phyloP scores from a whole-genome alignment of 2,113 vertebrate genomes.

The Ameiurus melas region DNA sequence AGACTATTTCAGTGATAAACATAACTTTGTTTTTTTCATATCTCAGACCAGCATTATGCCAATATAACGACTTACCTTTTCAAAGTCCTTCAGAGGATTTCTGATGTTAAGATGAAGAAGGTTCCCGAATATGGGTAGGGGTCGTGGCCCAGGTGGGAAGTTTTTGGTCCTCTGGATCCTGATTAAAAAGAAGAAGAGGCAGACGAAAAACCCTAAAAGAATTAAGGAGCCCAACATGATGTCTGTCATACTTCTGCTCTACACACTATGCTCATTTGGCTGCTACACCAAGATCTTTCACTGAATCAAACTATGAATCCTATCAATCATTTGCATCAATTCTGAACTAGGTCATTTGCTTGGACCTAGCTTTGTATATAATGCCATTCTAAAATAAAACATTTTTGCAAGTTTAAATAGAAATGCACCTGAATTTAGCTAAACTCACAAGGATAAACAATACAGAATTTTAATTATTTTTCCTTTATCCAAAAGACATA shows the following conservation, averaged over 20 bases:
- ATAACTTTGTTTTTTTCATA: not conserved
- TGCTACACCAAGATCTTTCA: not conserved
- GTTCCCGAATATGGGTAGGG: slow-evolving; percentile 67
- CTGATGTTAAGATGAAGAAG: slow-evolving; percentile 60
- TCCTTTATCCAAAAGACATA: not conserved
- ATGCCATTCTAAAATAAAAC: not conserved
- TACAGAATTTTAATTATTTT: no score
- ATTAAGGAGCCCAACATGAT: slow-evolving; percentile 61
- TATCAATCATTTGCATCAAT: not conserved
- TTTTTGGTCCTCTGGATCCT: slow-evolving; percentile 63
- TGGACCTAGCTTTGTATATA: not conserved
- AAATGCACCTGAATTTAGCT: not conserved
- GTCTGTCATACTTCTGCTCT: not conserved
- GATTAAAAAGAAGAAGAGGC: slow-evolving; percentile 53
- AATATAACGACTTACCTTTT: not conserved
- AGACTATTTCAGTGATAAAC: not conserved
- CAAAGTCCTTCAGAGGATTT: slow-evolving; percentile 63
- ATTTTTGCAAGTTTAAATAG: not conserved
- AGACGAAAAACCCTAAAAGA: slow-evolving; percentile 54
- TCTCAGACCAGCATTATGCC: not conserved
- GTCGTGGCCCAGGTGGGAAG: slow-evolving; percentile 67
- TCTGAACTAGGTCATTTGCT: no score
- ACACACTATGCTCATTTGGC: not conserved
- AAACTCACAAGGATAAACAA: not conserved
- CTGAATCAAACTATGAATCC: not conserved